Percentiles rank a stretch among this genome's conserved stretches.
phyloP scores from a whole-genome alignment of 2,113 vertebrate species.

The Lichenostomus cassidix region DNA sequence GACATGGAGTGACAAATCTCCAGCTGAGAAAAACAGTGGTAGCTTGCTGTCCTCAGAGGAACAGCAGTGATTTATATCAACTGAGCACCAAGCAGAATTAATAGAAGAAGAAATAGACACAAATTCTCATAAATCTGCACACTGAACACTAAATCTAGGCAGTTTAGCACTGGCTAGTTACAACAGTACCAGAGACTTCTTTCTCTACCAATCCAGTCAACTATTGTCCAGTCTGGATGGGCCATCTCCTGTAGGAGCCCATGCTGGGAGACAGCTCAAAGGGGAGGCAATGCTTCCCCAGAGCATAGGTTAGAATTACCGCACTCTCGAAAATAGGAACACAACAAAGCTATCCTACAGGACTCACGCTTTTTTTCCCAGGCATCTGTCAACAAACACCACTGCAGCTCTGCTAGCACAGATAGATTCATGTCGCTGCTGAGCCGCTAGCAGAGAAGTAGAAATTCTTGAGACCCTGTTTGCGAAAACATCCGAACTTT shows the following conservation, averaged over 20 bases:
- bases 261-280: neutral
- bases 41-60: neutral
- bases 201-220: neutral
- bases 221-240: neutral
- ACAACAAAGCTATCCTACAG: neutral
- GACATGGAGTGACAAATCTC: neutral
- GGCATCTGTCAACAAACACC: neutral
- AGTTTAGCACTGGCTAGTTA: neutral
- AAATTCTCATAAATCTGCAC: neutral
- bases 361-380: neutral
- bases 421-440: no score
- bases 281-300: neutral
- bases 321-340: neutral
- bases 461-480: no score
- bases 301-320: neutral
- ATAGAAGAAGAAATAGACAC: neutral
- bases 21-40: neutral
- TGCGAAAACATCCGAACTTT: no score
- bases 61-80: neutral
- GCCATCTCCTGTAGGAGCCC: neutral
- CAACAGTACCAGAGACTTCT: neutral
- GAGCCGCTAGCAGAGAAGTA: no score
- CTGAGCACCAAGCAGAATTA: neutral
- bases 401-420: neutral
- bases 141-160: neutral